These are phyloP conservation scores for Hyppa rectilinea DNA, from an alignment of 2,888 invertebrate species.

Conservation along the genomic window DNA sequence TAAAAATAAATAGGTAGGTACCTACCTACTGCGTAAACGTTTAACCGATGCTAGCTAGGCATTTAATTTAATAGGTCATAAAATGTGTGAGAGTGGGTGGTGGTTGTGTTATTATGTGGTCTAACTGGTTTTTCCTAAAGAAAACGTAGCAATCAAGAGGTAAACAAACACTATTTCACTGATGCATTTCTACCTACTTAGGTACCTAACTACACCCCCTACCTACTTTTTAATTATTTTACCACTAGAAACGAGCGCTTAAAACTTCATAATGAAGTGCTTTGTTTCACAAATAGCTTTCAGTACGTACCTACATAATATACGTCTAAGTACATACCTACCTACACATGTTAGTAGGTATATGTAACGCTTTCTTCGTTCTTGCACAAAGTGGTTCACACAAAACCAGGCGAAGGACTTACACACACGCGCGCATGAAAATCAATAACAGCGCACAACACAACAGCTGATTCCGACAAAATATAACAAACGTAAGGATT, in stretches of 20 bases:
- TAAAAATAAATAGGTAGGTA: background rate
- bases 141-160: background rate
- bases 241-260: background rate
- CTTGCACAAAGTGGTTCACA: slow-evolving; percentile 34
- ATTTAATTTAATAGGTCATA: slow-evolving; percentile 33
- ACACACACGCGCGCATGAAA: slow-evolving; percentile 74
- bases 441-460: slow-evolving; percentile 79
- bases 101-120: background rate
- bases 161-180: slow-evolving; percentile 21
- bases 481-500: slow-evolving; percentile 64
- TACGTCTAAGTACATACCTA: background rate
- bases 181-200: no score
- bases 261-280: slow-evolving; percentile 15
- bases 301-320: background rate
- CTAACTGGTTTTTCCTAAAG: slow-evolving; percentile 24
- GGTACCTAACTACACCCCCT: no score
- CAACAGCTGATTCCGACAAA: slow-evolving; percentile 71
- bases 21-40: background rate
- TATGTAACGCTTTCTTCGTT: slow-evolving; percentile 47
- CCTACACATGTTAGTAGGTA: background rate
- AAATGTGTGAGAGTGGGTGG: slow-evolving; percentile 31
- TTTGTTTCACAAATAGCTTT: slow-evolving; percentile 41
- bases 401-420: slow-evolving; percentile 70
- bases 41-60: slow-evolving; percentile 8
- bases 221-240: slow-evolving; percentile 1